phyloP scores from a whole-genome alignment of 2,797 vertebrate genomes.

The Sciaenops ocellatus region DNA sequence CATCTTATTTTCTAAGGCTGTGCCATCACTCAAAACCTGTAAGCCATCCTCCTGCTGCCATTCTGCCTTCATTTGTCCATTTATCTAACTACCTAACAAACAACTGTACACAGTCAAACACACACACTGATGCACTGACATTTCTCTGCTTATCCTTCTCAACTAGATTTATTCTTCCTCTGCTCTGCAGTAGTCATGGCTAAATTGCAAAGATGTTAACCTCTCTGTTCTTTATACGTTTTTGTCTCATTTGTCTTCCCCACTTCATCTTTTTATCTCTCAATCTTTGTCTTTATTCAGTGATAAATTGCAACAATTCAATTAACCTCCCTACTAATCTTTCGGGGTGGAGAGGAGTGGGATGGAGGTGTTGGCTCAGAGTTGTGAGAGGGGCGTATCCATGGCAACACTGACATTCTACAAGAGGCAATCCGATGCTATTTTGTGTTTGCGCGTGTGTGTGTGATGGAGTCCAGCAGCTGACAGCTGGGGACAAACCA shows the following conservation, averaged over 20 bases:
- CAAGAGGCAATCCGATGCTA: constrained; percentile 69
- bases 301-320: constrained; percentile 77
- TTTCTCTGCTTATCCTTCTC: constrained; percentile 44
- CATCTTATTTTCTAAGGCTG: constrained; percentile 64
- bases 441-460: constrained; percentile 29
- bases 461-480: constrained; percentile 64
- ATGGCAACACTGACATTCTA: constrained; percentile 78
- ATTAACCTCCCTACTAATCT: constrained; percentile 77
- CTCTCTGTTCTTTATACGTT: constrained; percentile 19
- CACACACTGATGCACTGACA: constrained; percentile 32
- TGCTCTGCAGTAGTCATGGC: constrained; percentile 20
- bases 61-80: constrained; percentile 52
- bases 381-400: constrained; percentile 51
- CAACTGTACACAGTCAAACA: constrained; percentile 18
- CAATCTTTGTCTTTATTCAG: constrained; percentile 39
- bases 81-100: constrained; percentile 52
- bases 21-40: constrained; percentile 53
- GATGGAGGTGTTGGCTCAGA: constrained; percentile 9
- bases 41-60: constrained; percentile 53
- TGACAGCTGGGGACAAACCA: constrained; percentile 82
- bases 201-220: constrained; percentile 43
- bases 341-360: constrained; percentile 6
- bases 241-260: constrained; percentile 3
- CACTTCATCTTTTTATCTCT: constrained; percentile 25
- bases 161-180: constrained; percentile 8